Percentiles rank a stretch among this genome's conserved stretches.
Evolutionary conservation across 2,888 invertebrate genomes (phyloP).

Genomic region (Atethmia centrago): DNA sequence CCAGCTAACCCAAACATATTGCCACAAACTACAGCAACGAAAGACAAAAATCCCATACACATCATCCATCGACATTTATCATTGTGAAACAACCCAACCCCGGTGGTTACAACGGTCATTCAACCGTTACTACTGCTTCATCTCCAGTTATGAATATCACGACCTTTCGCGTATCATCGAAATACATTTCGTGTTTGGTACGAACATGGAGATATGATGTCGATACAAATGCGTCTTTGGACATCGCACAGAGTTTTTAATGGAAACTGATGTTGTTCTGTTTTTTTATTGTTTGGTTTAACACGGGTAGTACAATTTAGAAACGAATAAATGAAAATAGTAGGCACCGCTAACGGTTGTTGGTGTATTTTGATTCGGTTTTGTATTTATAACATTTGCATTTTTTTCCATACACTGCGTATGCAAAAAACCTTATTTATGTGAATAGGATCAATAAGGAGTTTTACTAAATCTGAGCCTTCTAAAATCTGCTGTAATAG

Average conservation of each 20-base stretch:
- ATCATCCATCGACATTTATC: constrained; percentile 61
- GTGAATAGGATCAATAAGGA: no score
- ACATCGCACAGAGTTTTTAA: neutral
- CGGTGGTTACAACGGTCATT: constrained; percentile 56
- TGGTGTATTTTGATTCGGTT: constrained; percentile 51
- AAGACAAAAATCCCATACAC: constrained; percentile 48
- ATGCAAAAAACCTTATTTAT: no score
- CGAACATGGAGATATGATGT: neutral
- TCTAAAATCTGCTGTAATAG: neutral
- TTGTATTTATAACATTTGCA: constrained; percentile 26
- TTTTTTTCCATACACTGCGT: constrained; percentile 15
- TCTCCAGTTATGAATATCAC: constrained; percentile 21
- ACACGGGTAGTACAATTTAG: constrained; percentile 49
- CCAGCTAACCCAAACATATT: constrained; percentile 37
- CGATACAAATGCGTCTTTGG: constrained; percentile 8
- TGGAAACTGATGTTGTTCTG: neutral
- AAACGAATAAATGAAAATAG: constrained; percentile 52
- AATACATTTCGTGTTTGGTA: constrained; percentile 41
- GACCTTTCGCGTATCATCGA: constrained; percentile 26
- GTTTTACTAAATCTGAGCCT: neutral
- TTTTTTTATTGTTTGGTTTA: constrained; percentile 15
- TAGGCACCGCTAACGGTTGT: constrained; percentile 48
- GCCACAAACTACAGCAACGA: constrained; percentile 16
- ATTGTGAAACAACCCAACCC: constrained; percentile 55
- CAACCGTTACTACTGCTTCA: constrained; percentile 30